These are phyloP conservation scores for Meta bourneti DNA, from an alignment of 2,888 invertebrate genomes.

Conservation along the genomic window DNA sequence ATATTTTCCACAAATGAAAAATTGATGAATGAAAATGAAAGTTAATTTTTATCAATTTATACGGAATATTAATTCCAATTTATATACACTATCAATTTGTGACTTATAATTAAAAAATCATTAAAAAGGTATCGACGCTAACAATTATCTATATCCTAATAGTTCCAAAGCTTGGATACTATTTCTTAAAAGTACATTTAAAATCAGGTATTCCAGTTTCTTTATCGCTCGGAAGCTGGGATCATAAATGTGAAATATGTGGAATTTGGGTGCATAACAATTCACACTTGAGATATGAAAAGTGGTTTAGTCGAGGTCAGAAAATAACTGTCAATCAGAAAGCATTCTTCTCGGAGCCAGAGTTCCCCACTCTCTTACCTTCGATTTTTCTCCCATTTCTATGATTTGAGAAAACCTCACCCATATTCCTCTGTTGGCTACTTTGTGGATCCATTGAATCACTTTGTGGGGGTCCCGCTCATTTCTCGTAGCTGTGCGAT, in stretches of 20 bases:
- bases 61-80: too few relatives aligned
- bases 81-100: too few relatives aligned
- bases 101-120: too few relatives aligned
- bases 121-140: too few relatives aligned
- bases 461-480: neutral
- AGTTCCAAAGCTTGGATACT: too few relatives aligned
- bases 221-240: too few relatives aligned
- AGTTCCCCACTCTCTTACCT: neutral
- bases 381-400: conserved; percentile 5
- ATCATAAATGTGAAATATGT: neutral
- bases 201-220: too few relatives aligned
- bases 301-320: neutral
- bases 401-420: conserved; percentile 28
- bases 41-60: too few relatives aligned
- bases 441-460: conserved; percentile 21
- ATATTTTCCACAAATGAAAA: too few relatives aligned
- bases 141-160: too few relatives aligned
- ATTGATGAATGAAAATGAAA: too few relatives aligned
- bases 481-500: neutral
- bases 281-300: conserved; percentile 31
- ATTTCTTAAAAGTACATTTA: too few relatives aligned
- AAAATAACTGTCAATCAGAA: conserved; percentile 48
- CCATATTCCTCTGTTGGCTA: conserved; percentile 5
- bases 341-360: neutral
- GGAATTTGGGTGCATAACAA: neutral